Evolutionary conservation across 30 jellyfish, hydroid and myxozoan genomes (phyloP), one percentile per base, ranked within the genome.

Genomic region (Aurelia aurita complex sp. Pacific): DNA sequence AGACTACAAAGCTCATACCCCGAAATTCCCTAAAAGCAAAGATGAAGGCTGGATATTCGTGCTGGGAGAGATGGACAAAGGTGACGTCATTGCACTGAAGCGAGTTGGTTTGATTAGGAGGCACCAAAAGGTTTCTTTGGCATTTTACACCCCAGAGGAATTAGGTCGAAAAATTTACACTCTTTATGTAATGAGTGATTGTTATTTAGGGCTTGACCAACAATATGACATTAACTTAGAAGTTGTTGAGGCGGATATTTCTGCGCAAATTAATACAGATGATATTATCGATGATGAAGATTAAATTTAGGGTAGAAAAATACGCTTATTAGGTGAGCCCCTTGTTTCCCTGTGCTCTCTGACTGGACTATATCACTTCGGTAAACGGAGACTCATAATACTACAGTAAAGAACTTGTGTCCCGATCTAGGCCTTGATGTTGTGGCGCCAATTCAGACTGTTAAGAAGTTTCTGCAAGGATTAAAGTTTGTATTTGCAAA

Each of bases 41-140:
- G 97, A 91, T 59, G 99, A 89, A 83, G 97, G 98, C 34, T 95
- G 99, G 99, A 77, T 91, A 35, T 62, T 95, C 17, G 91, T 85
- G 11, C 73, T 95, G 65, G 99, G 98, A 33, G 98, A 90, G 54
- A 67, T 85, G 16, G 97, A 89, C 78, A 35, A 81, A 19, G 88
- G 88, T 17, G 97, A 95, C 59, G 77, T 90, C 34, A 46, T 77
- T 29, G 99, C 97, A 16, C 79, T 95, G 87, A 95, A 95, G 59
- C 74, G 99, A 59, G 97, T 90, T 8, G 95, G 91, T 15, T 40
- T 63, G 59, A 50, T 79, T 29, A 83, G 86, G 69, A 82, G 86
- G 61, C 90, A 76, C 29, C 88, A 79, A 65, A 90, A 64, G 78
- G 97, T 89, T 3, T 75, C 92, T 12, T n/a, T 91, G 71, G 89